These are phyloP conservation scores for Heliconius hermathena DNA, from an alignment of 1,140 invertebrate species.

Conservation along the genomic window DNA sequence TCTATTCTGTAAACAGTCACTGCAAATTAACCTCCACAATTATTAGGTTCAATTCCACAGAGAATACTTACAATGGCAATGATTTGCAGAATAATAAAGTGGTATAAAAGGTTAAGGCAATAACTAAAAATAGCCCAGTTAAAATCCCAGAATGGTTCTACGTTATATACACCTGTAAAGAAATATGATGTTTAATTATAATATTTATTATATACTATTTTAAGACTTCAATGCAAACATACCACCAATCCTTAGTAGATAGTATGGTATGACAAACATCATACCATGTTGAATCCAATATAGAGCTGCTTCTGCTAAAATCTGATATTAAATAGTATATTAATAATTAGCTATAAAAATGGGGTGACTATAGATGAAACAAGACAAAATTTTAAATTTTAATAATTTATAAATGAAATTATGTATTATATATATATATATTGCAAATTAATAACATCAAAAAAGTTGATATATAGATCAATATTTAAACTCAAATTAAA, in stretches of 20 bases:
- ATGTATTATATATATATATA: too few species aligned
- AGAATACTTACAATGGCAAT: constrained; percentile 90
- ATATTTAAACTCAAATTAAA: too few species aligned
- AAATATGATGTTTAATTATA: constrained; percentile 23
- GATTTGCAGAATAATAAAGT: constrained; percentile 92
- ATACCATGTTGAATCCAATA: constrained; percentile 97
- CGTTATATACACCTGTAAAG: constrained; percentile 90
- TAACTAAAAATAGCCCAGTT: constrained; percentile 93
- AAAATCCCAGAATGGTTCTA: constrained; percentile 90
- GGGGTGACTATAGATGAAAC: too few species aligned
- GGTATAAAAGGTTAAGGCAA: constrained; percentile 92
- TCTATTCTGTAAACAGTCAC: too few species aligned
- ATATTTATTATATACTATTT: constrained; percentile 3
- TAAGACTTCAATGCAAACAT: constrained; percentile 54
- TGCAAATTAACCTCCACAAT: too few species aligned
- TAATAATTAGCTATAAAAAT: neutral
- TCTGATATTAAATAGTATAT: constrained; percentile 82
- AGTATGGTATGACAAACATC: constrained; percentile 96
- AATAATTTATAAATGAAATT: too few species aligned
- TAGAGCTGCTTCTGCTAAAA: constrained; percentile 93
- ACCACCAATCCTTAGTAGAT: constrained; percentile 93
- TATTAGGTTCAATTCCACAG: neutral
- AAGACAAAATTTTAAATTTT: too few species aligned
- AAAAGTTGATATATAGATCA: too few species aligned
- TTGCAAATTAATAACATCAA: too few species aligned